phyloP scores from a whole-genome alignment of 2,888 invertebrate genomes.

The Cantharis lateralis region DNA sequence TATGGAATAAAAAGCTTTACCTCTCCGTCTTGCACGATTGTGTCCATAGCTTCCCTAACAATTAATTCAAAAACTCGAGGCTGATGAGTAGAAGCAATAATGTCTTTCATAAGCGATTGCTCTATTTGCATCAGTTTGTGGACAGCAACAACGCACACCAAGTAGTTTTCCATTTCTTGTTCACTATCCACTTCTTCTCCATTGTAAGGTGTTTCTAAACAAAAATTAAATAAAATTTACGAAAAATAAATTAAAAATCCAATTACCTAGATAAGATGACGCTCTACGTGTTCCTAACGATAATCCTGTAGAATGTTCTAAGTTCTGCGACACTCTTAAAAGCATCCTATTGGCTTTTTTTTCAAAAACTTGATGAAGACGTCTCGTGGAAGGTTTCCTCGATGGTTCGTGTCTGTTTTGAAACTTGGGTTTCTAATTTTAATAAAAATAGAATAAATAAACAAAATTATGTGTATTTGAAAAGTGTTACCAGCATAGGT shows the following conservation, averaged over 20 bases:
- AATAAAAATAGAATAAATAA: constrained; percentile 34
- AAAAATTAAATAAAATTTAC: background rate
- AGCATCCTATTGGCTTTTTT: constrained; percentile 83
- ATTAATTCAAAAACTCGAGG: constrained; percentile 83
- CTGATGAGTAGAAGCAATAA: constrained; percentile 81
- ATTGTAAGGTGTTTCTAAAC: constrained; percentile 48
- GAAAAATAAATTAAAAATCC: background rate
- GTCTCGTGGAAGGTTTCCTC: constrained; percentile 77
- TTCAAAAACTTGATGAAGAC: constrained; percentile 82
- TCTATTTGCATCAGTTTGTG: constrained; percentile 88
- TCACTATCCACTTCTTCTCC: constrained; percentile 70
- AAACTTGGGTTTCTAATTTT: constrained; percentile 68
- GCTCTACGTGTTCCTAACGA: constrained; percentile 72
- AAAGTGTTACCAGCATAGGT: constrained; percentile 59
- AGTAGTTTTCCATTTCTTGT: constrained; percentile 82
- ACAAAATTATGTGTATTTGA: background rate
- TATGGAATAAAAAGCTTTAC: constrained; percentile 51
- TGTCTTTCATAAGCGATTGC: constrained; percentile 78
- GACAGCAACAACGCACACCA: constrained; percentile 80
- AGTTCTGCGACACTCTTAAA: constrained; percentile 79
- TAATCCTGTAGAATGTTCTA: constrained; percentile 80
- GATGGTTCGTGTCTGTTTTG: constrained; percentile 74
- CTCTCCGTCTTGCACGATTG: constrained; percentile 86
- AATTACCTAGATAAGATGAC: constrained; percentile 52
- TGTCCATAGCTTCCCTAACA: constrained; percentile 81